Base-by-base conservation (phyloP, 2,113 vertebrate genomes). In the Tenebrosternarchus preto region DNA sequence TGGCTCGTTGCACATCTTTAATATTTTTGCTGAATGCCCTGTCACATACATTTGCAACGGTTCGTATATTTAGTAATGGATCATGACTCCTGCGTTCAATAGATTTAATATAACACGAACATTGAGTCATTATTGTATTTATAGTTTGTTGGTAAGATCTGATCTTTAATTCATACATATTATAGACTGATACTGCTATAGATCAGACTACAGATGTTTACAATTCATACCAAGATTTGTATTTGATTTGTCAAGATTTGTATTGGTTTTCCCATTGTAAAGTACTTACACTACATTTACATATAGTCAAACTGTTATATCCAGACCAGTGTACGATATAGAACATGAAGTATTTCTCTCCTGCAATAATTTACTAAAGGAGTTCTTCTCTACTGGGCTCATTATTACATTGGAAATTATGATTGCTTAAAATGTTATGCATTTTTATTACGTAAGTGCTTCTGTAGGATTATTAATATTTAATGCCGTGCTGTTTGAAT, bases 1-100 rank as follows among this genome's bases (percentile, higher is more conserved):
- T 69, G 27, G 78, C 53, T 11, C 67, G 50, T 56, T 68, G n/a
- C 20, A 43, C 59, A 33, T 25, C 59, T 64, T n/a, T n/a, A n/a
- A n/a, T n/a, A n/a, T n/a, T n/a, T 57, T 53, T 39, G 19, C 77
- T 80, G 73, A 39, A 73, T 33, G 67, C 36, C n/a, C 39, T 64
- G 39, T 12, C 31, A 60, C 46, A 61, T 55, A 25, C 56, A 36
- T 66, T 80, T 39, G 36, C 25, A 39, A 22, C 74, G 22, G 36
- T 78, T 55, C 36, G 36, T 22, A 74, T 71, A 66, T 63, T 9
- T 43, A 50, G 19, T 31, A 29, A 29, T 76, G 50, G 24, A 33
- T 66, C 63, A 66, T 66, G 29, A 39, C 20, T 29, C 24, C 25
- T 60, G 55, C 24, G 50, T 53, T 29, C 31, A 36, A 11, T 33